Percentiles rank a stretch among this genome's conserved stretches.
phyloP scores from a whole-genome alignment of 2,888 invertebrate genomes.

The Lucinisca nassula region DNA sequence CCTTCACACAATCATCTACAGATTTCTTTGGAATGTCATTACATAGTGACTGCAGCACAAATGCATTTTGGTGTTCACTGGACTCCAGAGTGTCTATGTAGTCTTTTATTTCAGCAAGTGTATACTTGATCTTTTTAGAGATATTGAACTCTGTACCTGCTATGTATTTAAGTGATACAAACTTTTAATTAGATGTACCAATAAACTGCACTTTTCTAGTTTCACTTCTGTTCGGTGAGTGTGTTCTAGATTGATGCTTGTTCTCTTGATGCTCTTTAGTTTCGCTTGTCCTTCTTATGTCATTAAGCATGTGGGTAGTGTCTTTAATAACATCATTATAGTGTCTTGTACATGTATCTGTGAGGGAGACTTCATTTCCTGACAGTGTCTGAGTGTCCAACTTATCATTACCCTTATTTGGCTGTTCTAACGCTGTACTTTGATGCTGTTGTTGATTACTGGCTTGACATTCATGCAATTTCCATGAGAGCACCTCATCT shows the following conservation, averaged over 20 bases:
- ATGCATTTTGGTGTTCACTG: background rate
- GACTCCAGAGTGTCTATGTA: background rate
- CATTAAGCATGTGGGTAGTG: background rate
- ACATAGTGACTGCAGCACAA: background rate
- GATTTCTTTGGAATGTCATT: background rate
- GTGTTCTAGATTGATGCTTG: background rate
- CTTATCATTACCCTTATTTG: background rate
- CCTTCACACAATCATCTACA: background rate
- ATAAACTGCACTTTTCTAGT: background rate
- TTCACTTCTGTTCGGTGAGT: background rate
- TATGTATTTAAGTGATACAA: background rate
- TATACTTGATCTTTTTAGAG: background rate
- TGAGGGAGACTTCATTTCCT: background rate
- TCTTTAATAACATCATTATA: background rate
- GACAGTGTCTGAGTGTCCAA: too few species aligned
- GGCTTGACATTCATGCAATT: too few species aligned
- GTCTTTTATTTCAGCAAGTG: background rate
- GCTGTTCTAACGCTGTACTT: background rate
- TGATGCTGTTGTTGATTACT: background rate
- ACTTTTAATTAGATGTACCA: background rate
- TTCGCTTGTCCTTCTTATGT: background rate
- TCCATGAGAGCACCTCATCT: too few species aligned
- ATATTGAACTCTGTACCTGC: background rate
- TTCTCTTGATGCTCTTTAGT: background rate
- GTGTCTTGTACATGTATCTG: too few species aligned